These are phyloP conservation scores for Podilymbus podiceps DNA, from an alignment of 2,113 vertebrate genomes.

Conservation along the genomic window DNA sequence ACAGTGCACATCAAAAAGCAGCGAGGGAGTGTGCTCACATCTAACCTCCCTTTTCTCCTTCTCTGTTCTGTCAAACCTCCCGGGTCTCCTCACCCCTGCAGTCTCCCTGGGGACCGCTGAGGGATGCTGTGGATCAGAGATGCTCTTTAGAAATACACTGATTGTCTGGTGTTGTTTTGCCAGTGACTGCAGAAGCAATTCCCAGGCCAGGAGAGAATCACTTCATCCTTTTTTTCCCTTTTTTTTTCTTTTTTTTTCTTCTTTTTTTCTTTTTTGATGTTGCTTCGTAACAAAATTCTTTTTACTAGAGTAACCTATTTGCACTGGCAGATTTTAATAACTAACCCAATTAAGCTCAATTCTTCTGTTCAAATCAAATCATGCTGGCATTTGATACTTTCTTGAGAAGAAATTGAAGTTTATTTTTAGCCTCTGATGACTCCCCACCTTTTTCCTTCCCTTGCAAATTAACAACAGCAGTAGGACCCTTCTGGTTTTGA, in stretches of 20 bases:
- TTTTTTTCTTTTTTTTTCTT: no score
- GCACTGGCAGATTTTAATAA: slow-evolving; percentile 53
- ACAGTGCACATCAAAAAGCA: background rate
- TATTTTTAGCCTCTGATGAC: slow-evolving; percentile 32
- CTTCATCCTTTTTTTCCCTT: background rate
- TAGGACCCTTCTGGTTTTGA: background rate
- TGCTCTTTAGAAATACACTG: background rate
- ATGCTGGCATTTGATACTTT: background rate
- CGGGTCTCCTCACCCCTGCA: background rate
- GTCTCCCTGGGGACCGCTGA: slow-evolving; percentile 37
- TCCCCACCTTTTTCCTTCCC: background rate
- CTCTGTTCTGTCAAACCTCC: background rate
- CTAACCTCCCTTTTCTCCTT: background rate
- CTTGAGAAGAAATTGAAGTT: slow-evolving; percentile 14
- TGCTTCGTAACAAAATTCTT: slow-evolving; percentile 37
- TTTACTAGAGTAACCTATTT: slow-evolving; percentile 36
- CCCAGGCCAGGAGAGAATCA: background rate
- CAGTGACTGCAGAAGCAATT: background rate
- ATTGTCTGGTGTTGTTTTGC: background rate
- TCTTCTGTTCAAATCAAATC: slow-evolving; percentile 42
- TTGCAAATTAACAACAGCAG: slow-evolving; percentile 14
- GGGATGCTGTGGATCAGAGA: slow-evolving; percentile 42
- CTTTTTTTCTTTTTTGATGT: background rate
- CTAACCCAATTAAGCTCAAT: slow-evolving; percentile 55
- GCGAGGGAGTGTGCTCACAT: background rate